A percentile compares a stretch with the other conserved stretches of the same genome.
phyloP scores from a whole-genome alignment of 2,797 vertebrate species.

The Pseudochirops corinnae region DNA sequence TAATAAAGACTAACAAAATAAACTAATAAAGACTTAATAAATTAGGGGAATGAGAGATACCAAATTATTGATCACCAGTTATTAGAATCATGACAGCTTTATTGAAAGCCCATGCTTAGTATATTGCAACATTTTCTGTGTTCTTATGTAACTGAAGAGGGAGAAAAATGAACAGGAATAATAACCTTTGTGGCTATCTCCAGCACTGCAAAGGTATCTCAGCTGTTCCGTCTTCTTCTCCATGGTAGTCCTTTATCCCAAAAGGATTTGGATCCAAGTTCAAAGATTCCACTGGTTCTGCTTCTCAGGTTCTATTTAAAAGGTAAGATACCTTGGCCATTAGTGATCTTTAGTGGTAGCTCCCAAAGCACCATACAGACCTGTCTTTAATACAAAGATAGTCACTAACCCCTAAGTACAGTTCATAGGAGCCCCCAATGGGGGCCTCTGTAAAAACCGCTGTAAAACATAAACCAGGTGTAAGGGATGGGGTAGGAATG shows the following conservation, averaged over 20 bases:
- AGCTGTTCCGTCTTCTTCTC: conserved; percentile 39
- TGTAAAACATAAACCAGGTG: conserved; percentile 51
- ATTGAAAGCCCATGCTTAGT: neutral
- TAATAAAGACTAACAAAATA: neutral
- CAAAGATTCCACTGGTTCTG: conserved; percentile 25
- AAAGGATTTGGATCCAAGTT: neutral
- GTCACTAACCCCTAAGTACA: neutral
- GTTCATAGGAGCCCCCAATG: neutral
- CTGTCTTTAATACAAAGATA: neutral
- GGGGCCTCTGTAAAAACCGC: neutral
- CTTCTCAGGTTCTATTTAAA: conserved; percentile 1
- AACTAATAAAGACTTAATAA: neutral
- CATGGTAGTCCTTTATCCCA: conserved; percentile 39
- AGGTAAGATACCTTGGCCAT: conserved; percentile 39
- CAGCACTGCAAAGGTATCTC: neutral
- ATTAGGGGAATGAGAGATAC: neutral
- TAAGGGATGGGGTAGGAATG: neutral
- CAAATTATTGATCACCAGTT: neutral
- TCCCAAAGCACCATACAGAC: neutral
- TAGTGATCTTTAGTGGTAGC: conserved; percentile 20
- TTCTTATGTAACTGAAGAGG: neutral
- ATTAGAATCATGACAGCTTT: neutral
- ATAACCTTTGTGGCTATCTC: conserved; percentile 50
- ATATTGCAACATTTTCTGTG: neutral
- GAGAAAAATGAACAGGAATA: neutral